These are phyloP conservation scores for Chlorops oryzae DNA, from an alignment of 1,140 invertebrate species.

Conservation along the genomic window DNA sequence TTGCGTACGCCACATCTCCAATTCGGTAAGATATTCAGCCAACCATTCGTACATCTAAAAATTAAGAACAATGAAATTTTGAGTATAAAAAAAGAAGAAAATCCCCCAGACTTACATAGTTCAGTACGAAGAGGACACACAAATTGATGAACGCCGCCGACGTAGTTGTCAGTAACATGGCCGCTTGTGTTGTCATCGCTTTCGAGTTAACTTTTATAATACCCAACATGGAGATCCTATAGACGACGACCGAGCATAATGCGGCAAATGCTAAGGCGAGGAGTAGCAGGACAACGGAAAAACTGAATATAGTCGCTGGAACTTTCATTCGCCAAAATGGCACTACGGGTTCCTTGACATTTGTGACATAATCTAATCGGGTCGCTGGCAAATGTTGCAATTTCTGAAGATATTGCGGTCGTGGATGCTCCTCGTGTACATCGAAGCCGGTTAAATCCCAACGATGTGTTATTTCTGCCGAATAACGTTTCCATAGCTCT, in stretches of 20 bases:
- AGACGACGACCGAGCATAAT: constrained; percentile 85
- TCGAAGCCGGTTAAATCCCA: constrained; percentile 88
- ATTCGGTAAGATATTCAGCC: constrained; percentile 88
- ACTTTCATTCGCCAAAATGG: constrained; percentile 84
- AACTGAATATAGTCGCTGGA: constrained; percentile 75
- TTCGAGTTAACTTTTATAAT: constrained; percentile 57
- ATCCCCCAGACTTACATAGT: constrained; percentile 60
- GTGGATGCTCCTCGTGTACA: constrained; percentile 78
- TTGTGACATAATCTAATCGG: constrained; percentile 61
- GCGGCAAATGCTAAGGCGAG: constrained; percentile 76
- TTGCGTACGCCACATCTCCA: constrained; percentile 90
- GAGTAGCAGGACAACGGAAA: constrained; percentile 74
- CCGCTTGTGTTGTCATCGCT: constrained; percentile 63
- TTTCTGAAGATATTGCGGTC: constrained; percentile 72
- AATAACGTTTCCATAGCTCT: constrained; percentile 93
- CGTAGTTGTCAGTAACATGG: constrained; percentile 72
- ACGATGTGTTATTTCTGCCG: constrained; percentile 81
- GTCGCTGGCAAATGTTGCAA: constrained; percentile 64
- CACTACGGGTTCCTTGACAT: constrained; percentile 72
- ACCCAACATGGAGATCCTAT: constrained; percentile 81
- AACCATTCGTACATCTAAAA: constrained; percentile 77
- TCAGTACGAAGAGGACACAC: constrained; percentile 78
- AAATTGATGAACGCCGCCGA: constrained; percentile 85
- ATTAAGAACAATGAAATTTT: constrained; percentile 4
- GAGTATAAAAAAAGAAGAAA: constrained; percentile 1